Base-by-base conservation (phyloP, 2,888 invertebrate species). In the Coenonympha glycerion region DNA sequence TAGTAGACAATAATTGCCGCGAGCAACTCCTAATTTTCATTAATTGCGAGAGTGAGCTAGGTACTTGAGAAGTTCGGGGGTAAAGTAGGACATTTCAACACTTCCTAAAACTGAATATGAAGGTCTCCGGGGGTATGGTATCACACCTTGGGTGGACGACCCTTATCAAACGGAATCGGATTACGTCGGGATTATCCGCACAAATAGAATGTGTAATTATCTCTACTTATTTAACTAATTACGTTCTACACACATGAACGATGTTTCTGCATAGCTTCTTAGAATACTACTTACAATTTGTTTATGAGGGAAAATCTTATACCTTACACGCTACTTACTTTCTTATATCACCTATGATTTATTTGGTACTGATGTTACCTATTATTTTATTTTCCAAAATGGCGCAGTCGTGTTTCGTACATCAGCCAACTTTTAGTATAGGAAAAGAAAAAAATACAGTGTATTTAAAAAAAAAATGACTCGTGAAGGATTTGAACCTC, bases 171-270 rank as follows among this genome's bases (percentile, higher is more conserved):
- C 66, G 67, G 67, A 66, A 69, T 71, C 72, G 79, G 80, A 79
- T 81, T 78, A 81, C 67, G 60, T 71, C 65, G 62, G 73, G 79
- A 80, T 85, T 80, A 81, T 70, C 77, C 66, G 77, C 75, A 79
- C 82, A 82, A 81, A 82, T 79, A 82, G 82, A 83, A 85, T 85
- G 82, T 80, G 80, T 83, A 83, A 85, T 84, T 83, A 85, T 83
- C 79, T 78, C 66, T 68, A 66, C 61, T 66, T 65, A 65, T 60
- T 65, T 65, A 71, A 77, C 73, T 76, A 76, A 79, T 76, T 72
- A 70, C 61, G 61, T 71, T 69, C 64, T 64, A 56, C 59, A 60
- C 53, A 52, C 46, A 48, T 53, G 49, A 48, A 51, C 53, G 21
- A 41, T 19, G 51, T 49, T 40, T 6, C 16, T 13, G 45, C 26